Base-by-base conservation (phyloP, 2,888 invertebrate species). In the Herminia tarsipennalis region DNA sequence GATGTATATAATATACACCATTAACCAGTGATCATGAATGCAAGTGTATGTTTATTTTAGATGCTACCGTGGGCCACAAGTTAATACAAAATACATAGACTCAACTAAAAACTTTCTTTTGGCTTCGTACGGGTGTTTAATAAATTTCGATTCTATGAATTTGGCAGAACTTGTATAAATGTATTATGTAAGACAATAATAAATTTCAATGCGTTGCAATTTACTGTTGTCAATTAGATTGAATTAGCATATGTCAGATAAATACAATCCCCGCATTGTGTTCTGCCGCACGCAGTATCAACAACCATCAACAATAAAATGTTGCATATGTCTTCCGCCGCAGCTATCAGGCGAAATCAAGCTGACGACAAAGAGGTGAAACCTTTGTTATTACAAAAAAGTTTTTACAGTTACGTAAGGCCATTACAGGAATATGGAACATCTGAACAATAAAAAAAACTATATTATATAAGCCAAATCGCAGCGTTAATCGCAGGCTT, bases 391-490 rank as follows among this genome's bases (percentile, higher is more conserved):
- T 52, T 47, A 39, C 39, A 18, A 41, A 58, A 51, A 47, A 41
- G 47, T 39, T 50, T 80, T 82, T 83, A 86, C 86, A 81, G 84
- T 86, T 88, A 83, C 57, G 56, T 54, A 58, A 62, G 69, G 60
- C 63, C 53, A 70, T 69, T 73, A 78, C 68, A 66, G 50, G 68
- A 74, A 77, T 78, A 70, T 76, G 74, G 73, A 73, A 76, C 78
- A 73, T 74, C 67, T 67, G 69, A 73, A 76, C 64, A 74, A 68
- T 59, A 72, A 73, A 66, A 73, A 77, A 74, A 58, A 69, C 66
- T 56, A 69, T 67, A 77, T 81, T 82, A 83, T 79, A 73, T 78
- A 80, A 78, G 74, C 73, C 76, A 75, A 76, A 83, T 82, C 78
- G 73, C 61, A 60, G 69, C 70, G 69, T 74, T 81, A 82, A 88